Base-by-base conservation (phyloP, 2,113 vertebrate species). In the Aegypius monachus region DNA sequence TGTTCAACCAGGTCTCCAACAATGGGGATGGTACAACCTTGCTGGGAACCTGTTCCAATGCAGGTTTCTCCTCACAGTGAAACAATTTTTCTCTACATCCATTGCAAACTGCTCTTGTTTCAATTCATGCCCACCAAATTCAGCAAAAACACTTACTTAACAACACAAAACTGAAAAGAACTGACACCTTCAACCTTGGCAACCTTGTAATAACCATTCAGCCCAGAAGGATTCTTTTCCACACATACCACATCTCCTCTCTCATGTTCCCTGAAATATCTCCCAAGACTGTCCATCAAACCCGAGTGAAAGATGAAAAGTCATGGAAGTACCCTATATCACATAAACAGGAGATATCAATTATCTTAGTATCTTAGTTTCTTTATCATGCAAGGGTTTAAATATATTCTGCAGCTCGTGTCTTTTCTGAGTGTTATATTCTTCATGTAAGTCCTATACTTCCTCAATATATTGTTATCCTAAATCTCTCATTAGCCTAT, bases 181-280 rank as follows among this genome's bases (percentile, higher is more conserved):
- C 11, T 17, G 27, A 74, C 18, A 21, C 20, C 53, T 61, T 81
- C 20, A 92, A 15, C 26, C 3, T 40, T 55, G 25, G 8, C 27
- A 66, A 31, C 3, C 5, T 40, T 43, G 5, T 31, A 79, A 45
- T 2, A 55, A 8, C 16, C 18, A 40, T 82, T 79, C 74, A 74
- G 22, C 65, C 19, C 27, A 3, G 0, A 62, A 63, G 7, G 32
- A 72, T 61, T 32, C 9, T 36, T 85, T 62, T 53, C 78, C 1
- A 2, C 3, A 12, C 0, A 0, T 25, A n/a, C 8, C 22, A 13
- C 0, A 4, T 50, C 11, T 67, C 17, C 13, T 26, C 8, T 67
- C 74, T 10, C 5, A 6, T 32, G 16, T 45, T 68, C 6, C 15
- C 3, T 9, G 10, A 88, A 90, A 40, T 62, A 38, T 22, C n/a